A percentile compares a stretch with the other conserved stretches of the same genome.
Conservation (phyloP, 2,888 invertebrate genomes). For the Chrysodeixis includens region DNA sequence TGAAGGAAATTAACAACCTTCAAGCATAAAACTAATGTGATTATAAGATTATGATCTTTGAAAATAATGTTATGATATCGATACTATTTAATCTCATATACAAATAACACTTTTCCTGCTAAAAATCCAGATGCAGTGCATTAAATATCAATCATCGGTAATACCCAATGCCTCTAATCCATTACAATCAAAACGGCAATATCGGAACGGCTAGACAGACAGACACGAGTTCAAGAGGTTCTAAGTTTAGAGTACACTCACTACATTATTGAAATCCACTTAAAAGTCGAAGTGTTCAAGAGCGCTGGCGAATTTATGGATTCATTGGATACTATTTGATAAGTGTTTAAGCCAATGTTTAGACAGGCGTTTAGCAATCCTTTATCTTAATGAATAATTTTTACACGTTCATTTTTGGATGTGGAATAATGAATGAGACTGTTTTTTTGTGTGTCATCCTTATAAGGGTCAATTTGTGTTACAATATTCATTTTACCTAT, state of each 20-base stretch:
- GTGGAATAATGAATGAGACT: too few relatives aligned
- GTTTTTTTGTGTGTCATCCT: too few relatives aligned
- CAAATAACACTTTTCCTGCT: too few relatives aligned
- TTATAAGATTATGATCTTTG: too few relatives aligned
- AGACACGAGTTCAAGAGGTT: constrained; percentile 3
- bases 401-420: too few relatives aligned
- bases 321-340: background rate
- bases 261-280: constrained; percentile 5
- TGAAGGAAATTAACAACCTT: background rate
- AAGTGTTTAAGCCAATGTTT: background rate
- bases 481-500: too few relatives aligned
- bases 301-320: background rate
- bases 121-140: background rate
- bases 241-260: constrained; percentile 3
- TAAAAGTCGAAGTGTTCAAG: constrained; percentile 4
- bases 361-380: background rate
- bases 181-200: background rate
- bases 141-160: background rate
- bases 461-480: too few relatives aligned
- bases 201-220: background rate
- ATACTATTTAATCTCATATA: too few relatives aligned
- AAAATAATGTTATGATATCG: too few relatives aligned
- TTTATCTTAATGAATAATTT: too few relatives aligned
- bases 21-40: too few relatives aligned
- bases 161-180: background rate